Base-by-base conservation (phyloP, 1,140 invertebrate genomes). In the Pseudomyrmex concolor region DNA sequence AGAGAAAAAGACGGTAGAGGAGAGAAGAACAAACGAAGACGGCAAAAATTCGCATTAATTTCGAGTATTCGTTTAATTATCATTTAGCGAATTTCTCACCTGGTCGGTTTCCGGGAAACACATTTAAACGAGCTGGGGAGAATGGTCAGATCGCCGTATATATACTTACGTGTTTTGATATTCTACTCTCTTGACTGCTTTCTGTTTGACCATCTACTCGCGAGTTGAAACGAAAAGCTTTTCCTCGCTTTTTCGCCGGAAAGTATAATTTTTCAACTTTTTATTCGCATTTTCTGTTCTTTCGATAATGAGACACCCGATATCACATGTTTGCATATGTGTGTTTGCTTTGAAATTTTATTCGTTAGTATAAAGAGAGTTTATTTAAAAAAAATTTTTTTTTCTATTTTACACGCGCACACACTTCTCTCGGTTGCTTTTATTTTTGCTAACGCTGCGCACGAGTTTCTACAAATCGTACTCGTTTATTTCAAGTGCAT, bases 251-350 rank as follows among this genome's bases (percentile, higher is more conserved):
- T 59, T 70, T 59, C n/a, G 19, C 50, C n/a, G 10, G 45, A 59
- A 4, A 25, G 4, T 19, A 48, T 80, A 70, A 80, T 80, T 80
- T 70, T 71, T 57, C 4, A 8, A 50, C 57, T 80, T 67, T 48
- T 48, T 57, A 54, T n/a, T 70, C 43, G 5, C n/a, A 8, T 59
- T 70, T 19, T 17, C 45, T 51, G 17, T 19, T 5, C 43, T 70
- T 80, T 80, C 67, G 22, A 17, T 71, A 80, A 80, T 80, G 76
- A 80, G 76, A 80, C 59, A 80, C 57, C 54, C 19, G 66, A 71
- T 80, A 80, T 80, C 13, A 59, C 19, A 70, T 59, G 68, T 78
- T 70, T 48, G 63, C 51, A 50, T 10, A 13, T n/a, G 13, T 10
- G n/a, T n/a, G 13, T 60, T 43, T 19, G 54, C 54, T 80, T 80